Base-by-base conservation (phyloP, 2,797 vertebrate species). In the Propithecus deckenii region DNA sequence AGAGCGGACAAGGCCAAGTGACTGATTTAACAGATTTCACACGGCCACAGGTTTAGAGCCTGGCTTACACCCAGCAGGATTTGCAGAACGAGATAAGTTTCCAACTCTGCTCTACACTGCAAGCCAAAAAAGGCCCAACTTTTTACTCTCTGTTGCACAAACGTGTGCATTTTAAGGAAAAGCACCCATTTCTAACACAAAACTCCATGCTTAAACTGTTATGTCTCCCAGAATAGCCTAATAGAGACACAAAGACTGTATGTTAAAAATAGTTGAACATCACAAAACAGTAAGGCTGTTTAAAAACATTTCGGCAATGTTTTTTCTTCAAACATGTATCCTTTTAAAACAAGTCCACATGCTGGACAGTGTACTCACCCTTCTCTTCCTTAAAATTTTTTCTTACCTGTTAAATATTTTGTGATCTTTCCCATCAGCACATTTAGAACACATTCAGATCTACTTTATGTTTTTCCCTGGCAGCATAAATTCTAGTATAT, bases 321-420 rank as follows among this genome's bases (percentile, higher is more conserved):
- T 89, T 86, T 50, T 69, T 4, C 57, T 89, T 74, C 28, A 52
- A 84, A 81, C 30, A 1, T 48, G n/a, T 25, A 32, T 59, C 65
- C 10, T 78, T 96, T 81, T 28, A 67, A 75, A 80, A 48, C 25
- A 85, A 71, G 48, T 35, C 46, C 63, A 76, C 90, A 38, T 50
- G 63, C 28, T 55, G 35, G 57, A n/a, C 0, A 10, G 50, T 50
- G 13, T 22, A 48, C 14, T 41, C 23, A 9, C 0, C 48, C 23
- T 65, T 43, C 10, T 79, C 20, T 35, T 59, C 59, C 22, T 38
- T 35, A 9, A 59, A 81, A 6, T 72, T 95, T 89, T 63, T 87
- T 92, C 81, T 84, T 46, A 74, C n/a, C 59, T 84, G 61, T 75
- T 69, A 41, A 94, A 46, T 57, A 86, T 55, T 75, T 78, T 93